Evolutionary conservation across 2,888 invertebrate species (phyloP).

Genomic region (Cantharis lateralis): DNA sequence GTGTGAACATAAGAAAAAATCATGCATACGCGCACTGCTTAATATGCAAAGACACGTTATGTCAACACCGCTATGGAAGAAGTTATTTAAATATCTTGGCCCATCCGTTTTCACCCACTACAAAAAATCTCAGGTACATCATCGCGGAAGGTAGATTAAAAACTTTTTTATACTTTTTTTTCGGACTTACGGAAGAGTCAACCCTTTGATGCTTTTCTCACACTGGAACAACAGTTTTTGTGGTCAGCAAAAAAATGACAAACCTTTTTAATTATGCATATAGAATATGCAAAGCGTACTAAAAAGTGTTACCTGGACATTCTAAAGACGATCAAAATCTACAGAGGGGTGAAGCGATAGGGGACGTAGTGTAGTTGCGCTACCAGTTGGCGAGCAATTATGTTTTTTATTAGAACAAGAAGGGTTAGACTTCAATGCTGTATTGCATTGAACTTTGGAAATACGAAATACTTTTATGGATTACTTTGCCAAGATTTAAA

Average conservation of each 20-base stretch:
- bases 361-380: background rate
- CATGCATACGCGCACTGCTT: constrained; percentile 48
- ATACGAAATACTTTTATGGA: background rate
- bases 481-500: background rate
- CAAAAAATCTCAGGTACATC: constrained; percentile 53
- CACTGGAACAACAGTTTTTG: constrained; percentile 46
- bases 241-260: constrained; percentile 45
- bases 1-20: constrained; percentile 54
- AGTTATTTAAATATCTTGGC: constrained; percentile 27
- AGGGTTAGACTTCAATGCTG: background rate
- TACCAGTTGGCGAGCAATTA: constrained; percentile 11
- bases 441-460: background rate
- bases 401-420: constrained; percentile 1
- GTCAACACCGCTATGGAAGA: constrained; percentile 51
- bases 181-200: constrained; percentile 44
- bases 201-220: constrained; percentile 48
- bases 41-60: constrained; percentile 57
- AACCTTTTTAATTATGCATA: constrained; percentile 46
- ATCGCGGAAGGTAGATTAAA: constrained; percentile 33
- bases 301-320: constrained; percentile 16
- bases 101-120: constrained; percentile 47
- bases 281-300: constrained; percentile 12
- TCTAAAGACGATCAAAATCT: background rate
- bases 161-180: constrained; percentile 48
- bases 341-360: background rate